Evolutionary conservation across 2,797 vertebrate genomes (phyloP).

Genomic region (Sarcophilus harrisii): DNA sequence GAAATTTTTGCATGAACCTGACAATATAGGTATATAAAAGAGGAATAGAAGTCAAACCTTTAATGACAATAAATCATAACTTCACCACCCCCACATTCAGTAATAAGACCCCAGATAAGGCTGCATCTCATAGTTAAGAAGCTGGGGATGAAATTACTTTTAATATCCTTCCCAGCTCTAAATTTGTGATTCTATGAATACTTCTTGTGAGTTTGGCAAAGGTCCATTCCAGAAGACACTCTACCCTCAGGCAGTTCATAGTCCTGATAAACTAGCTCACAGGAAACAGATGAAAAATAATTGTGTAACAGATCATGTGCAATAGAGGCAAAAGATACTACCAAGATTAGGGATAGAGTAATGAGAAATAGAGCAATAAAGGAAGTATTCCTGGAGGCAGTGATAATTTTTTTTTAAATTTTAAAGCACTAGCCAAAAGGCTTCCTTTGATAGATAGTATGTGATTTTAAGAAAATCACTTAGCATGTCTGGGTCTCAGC

Average conservation of each 20-base stretch:
- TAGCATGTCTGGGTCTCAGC: background rate
- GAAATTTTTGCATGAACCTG: no score
- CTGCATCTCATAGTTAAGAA: no score
- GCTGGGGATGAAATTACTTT: background rate
- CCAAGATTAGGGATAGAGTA: background rate
- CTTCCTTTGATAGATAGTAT: background rate
- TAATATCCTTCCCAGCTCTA: background rate
- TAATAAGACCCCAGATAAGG: no score
- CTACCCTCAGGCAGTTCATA: background rate
- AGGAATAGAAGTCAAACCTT: no score
- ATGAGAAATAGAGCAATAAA: background rate
- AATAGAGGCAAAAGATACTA: background rate
- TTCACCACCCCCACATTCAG: no score
- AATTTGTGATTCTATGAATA: background rate
- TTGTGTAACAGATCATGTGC: background rate
- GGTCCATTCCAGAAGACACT: background rate
- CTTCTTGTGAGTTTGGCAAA: background rate
- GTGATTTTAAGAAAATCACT: background rate
- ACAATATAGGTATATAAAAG: no score
- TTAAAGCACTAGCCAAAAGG: background rate
- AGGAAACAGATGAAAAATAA: background rate
- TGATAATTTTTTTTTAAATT: background rate
- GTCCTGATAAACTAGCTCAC: background rate
- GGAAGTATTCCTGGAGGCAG: slow-evolving; percentile 11
- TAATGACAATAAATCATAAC: no score